A percentile compares a stretch with the other conserved stretches of the same genome.
Conservation (phyloP, 2,113 vertebrate species). For the Pampusana beccarii region DNA sequence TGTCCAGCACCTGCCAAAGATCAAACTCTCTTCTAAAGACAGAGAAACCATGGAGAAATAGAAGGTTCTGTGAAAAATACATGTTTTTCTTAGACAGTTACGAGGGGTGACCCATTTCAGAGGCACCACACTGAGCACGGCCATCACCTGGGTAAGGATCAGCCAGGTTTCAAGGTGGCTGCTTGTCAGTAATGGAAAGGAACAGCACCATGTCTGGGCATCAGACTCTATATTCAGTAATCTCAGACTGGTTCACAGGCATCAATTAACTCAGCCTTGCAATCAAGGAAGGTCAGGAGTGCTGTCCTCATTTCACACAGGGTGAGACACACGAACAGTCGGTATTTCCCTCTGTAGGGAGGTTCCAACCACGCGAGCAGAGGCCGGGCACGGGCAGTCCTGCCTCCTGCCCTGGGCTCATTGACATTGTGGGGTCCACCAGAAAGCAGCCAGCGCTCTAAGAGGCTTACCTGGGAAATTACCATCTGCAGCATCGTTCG, state of each 20-base stretch:
- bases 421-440: not conserved
- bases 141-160: not conserved
- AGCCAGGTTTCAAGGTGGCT: not conserved
- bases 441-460: not conserved
- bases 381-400: not conserved
- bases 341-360: not conserved
- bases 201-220: not conserved
- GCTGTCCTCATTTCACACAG: not conserved
- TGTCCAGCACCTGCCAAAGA: not conserved
- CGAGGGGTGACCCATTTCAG: not conserved
- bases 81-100: not conserved
- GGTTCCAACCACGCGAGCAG: not conserved
- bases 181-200: not conserved
- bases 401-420: not conserved
- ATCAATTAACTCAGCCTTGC: not conserved
- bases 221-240: not conserved
- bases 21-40: not conserved
- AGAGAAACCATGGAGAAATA: not conserved
- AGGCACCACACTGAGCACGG: rapidly evolving
- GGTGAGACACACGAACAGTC: not conserved
- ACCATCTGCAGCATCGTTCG: not conserved
- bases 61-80: not conserved
- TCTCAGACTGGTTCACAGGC: not conserved
- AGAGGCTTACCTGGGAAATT: not conserved
- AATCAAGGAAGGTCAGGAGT: not conserved